Conservation (phyloP, 2,888 invertebrate genomes). For the Polietes domitor region DNA sequence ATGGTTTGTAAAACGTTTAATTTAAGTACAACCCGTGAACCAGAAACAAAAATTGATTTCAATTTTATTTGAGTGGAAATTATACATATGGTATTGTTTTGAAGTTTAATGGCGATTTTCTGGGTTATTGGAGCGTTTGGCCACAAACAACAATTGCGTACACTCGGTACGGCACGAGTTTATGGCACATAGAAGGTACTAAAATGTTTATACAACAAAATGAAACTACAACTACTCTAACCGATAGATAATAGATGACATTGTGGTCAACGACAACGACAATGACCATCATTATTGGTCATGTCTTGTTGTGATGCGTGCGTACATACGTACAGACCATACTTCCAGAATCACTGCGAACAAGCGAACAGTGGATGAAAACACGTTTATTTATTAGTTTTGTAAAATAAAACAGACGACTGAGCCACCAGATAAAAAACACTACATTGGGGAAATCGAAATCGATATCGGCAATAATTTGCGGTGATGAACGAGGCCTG, state of each 20-base stretch:
- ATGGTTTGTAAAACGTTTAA: not conserved
- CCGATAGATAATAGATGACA: conserved; percentile 10
- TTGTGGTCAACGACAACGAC: not conserved
- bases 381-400: conserved; percentile 3
- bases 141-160: not conserved
- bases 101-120: not conserved
- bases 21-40: not conserved
- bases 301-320: not conserved
- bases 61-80: not conserved
- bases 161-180: not conserved
- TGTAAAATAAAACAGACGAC: not conserved
- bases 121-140: conserved; percentile 17
- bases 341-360: not conserved
- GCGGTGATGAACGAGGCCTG: not conserved
- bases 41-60: not conserved
- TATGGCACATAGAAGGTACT: not conserved
- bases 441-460: conserved; percentile 19
- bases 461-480: not conserved
- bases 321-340: not conserved
- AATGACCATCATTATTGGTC: not conserved
- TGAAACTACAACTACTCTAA: not conserved
- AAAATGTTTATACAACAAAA: conserved; percentile 16
- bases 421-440: not conserved
- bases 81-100: no score
- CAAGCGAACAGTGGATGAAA: conserved; percentile 13